Evolutionary conservation across 2,797 vertebrate species (phyloP), one percentile per base, ranked within the genome.

Genomic region (Hydrocynus forskahlii): DNA sequence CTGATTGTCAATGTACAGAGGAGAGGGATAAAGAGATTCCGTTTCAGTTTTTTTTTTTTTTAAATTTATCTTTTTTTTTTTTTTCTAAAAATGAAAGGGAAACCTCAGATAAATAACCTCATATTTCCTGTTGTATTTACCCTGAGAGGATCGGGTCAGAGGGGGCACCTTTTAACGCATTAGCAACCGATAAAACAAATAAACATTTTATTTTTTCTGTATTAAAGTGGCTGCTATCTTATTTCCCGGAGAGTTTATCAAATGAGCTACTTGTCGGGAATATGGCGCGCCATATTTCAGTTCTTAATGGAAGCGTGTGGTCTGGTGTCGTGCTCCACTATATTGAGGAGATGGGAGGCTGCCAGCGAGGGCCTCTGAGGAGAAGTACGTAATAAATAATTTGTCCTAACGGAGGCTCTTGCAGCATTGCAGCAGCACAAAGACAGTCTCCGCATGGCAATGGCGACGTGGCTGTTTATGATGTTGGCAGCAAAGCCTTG

Each of bases 161-260:
- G 35, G 71, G 50, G 74, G 71, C 77, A 81, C 48, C 70, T 83
- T 83, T 83, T 76, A 81, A 81, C 62, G 71, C 80, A 79, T 80
- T 83, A 81, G 87, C 89, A 88, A 91, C 88, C 88, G 88, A 91
- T 91, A 92, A 92, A 92, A 93, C 92, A 91, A 95, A 95, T 94
- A 95, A 95, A 95, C 92, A 89, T 94, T 94, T 94, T 92, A 92
- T 92, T 94, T 92, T 92, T 94, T 92, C 89, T 81, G 84, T 86
- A 84, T 71, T 74, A 76, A 79, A 78, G 19, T 68, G 55, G 63
- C 35, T 74, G 45, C n/a, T 69, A 50, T 75, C 64, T 86, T 50
- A 75, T 74, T 69, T 10, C 57, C 43, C 57, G 29, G 21, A 52
- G 50, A 4, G 29, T 59, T 76, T 69, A 75, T 60, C 29, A 68